Base-by-base conservation (phyloP, 92 coral and sea anemone genomes). In the Heliopora coerulea region DNA sequence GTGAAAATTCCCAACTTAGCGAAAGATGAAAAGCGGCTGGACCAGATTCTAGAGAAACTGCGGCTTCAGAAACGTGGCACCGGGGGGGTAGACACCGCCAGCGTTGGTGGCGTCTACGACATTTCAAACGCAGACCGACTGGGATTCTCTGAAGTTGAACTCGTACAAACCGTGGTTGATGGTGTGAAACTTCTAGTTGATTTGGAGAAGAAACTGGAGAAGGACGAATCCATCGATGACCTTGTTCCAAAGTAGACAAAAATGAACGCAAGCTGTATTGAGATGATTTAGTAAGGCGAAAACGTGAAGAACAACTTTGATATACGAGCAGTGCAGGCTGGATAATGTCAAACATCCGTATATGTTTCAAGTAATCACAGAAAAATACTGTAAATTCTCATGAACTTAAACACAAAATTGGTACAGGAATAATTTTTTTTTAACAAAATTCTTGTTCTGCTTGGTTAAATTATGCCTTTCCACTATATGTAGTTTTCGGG, bases 1-100 rank as follows among this genome's bases (percentile, higher is more conserved):
- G 80, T 93, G 8, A 89, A 89, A 56, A 89, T 93, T 67, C 98
- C 98, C 0, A 67, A 78, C 27, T 21, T 93, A 44, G 75, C 93
- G 52, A 76, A 90, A 67, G 96, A 93, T 72, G 97, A 91, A 39
- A 78, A 85, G 62, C 65, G 83, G 59, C 75, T 91, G 72, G 96
- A 87, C 62, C 59, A 50, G 32, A 89, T 91, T 30, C 81, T 91
- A 66, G 85, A 73, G 65, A 91, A 80, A 52, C 82, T 91, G 35
- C 88, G 85, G n/a, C 89, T 92, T 14, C 97, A 89, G 80, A 92
- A 92, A 78, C 88, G 97, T 21, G 97, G 97, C 26, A 89, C 96
- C 17, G 97, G 97, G 3, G 97, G 97, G 24, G 97, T 91, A 49
- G 97, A 91, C 72, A 91, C 97, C 19, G 97, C 96, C 0, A 84